A percentile compares a stretch with the other conserved stretches of the same genome.
Evolutionary conservation across 2,888 invertebrate species (phyloP).

Genomic region (Megastigmus dorsalis): DNA sequence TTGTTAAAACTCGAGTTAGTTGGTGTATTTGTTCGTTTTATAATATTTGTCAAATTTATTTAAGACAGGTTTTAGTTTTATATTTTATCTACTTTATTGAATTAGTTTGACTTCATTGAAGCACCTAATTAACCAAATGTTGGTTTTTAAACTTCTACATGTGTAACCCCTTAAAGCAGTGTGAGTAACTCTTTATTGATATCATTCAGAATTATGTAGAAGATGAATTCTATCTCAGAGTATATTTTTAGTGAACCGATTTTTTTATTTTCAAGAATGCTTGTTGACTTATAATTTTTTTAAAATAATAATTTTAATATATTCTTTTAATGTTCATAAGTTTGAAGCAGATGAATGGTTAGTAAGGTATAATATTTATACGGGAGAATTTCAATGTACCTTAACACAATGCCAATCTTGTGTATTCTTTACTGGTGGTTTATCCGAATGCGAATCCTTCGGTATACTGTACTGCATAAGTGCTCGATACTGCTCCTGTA

Average conservation of each 20-base stretch:
- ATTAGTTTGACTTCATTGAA: too few relatives aligned
- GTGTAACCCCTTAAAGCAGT: too few relatives aligned
- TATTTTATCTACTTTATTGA: too few relatives aligned
- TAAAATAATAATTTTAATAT: not conserved
- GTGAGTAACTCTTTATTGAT: not conserved
- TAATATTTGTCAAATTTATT: too few relatives aligned
- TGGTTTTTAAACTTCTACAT: not conserved
- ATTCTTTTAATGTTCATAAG: not conserved
- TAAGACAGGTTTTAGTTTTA: too few relatives aligned
- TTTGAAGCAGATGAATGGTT: not conserved
- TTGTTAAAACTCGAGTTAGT: too few relatives aligned
- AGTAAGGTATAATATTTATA: not conserved
- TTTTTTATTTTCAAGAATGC: too few relatives aligned
- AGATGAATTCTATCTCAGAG: too few relatives aligned
- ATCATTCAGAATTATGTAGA: too few relatives aligned
- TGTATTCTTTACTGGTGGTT: conserved; percentile 75
- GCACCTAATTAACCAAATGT: not conserved
- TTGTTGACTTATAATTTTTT: too few relatives aligned
- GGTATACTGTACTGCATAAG: conserved; percentile 86
- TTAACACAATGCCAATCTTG: conserved; percentile 82
- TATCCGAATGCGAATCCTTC: conserved; percentile 78
- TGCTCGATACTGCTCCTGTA: conserved; percentile 84
- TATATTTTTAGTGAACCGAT: too few relatives aligned
- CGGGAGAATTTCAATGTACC: conserved; percentile 68
- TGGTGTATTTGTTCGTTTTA: too few relatives aligned